Evolutionary conservation across 2,113 vertebrate genomes (phyloP).

Genomic region (Mesembrinibis cayennensis): DNA sequence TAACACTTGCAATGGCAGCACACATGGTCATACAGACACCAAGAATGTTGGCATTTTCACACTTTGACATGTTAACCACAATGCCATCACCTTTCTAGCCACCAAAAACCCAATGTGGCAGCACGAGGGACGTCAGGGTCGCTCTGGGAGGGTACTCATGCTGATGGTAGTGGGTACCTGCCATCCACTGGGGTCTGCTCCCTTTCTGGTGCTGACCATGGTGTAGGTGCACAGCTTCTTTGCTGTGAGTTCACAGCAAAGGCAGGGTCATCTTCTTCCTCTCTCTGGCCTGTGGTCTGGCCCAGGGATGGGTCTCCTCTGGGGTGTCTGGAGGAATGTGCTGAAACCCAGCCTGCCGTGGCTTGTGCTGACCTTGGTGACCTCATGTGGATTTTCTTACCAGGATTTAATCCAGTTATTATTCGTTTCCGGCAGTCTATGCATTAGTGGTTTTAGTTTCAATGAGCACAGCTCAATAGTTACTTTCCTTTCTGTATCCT

Average conservation of each 20-base stretch:
- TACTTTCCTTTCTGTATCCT: not conserved
- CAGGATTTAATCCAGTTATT: not conserved
- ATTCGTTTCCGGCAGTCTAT: not conserved
- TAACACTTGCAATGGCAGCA: not conserved
- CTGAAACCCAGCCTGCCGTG: not conserved
- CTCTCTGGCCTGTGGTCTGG: not conserved
- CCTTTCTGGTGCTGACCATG: not conserved
- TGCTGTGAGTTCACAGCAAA: not conserved
- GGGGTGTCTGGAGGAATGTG: not conserved
- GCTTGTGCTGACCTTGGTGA: not conserved
- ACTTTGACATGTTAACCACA: not conserved
- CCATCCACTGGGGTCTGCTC: not conserved
- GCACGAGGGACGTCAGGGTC: accelerated
- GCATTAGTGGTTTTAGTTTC: not conserved
- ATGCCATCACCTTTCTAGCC: not conserved
- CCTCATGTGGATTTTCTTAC: not conserved
- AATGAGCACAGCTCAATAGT: not conserved
- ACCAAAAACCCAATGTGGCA: not conserved
- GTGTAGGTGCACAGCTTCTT: not conserved
- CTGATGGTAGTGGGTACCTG: not conserved
- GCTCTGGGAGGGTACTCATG: not conserved
- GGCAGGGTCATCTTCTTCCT: not conserved
- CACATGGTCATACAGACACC: not conserved
- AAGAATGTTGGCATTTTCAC: not conserved
- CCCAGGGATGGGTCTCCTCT: not conserved